Percentiles rank a stretch among this genome's conserved stretches.
Conservation (phyloP, 1,140 invertebrate genomes). For the Aphelinus atriplicis region DNA sequence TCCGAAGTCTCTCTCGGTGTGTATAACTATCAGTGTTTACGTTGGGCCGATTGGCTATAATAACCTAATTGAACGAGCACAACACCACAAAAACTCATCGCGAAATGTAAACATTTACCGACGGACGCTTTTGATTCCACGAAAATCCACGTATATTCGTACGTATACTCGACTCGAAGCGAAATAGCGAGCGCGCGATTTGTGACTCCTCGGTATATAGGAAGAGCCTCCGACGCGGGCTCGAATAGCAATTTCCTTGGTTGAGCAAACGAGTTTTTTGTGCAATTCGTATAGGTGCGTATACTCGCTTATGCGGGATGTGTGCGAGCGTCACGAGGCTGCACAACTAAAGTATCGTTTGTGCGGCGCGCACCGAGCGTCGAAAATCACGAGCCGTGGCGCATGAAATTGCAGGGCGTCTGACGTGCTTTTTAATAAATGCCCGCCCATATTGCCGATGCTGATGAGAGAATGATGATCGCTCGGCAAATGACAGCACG, state of each 20-base stretch:
- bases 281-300: too few relatives aligned
- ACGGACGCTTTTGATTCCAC: too few relatives aligned
- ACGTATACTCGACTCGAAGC: too few relatives aligned
- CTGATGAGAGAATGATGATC: not conserved
- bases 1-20: not conserved
- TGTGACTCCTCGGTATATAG: too few relatives aligned
- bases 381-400: constrained; percentile 14
- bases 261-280: too few relatives aligned
- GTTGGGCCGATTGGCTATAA: constrained; percentile 1
- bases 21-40: constrained; percentile 3
- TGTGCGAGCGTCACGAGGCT: too few relatives aligned
- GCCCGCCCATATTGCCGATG: not conserved
- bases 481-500: not conserved
- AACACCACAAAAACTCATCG: not conserved
- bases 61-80: too few relatives aligned
- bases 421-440: constrained; percentile 22
- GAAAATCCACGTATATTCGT: too few relatives aligned
- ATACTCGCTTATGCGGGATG: too few relatives aligned
- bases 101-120: not conserved
- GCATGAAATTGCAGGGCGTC: constrained; percentile 28
- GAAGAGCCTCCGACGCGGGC: too few relatives aligned
- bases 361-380: not conserved
- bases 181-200: too few relatives aligned
- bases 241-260: too few relatives aligned
- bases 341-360: not conserved